Evolutionary conservation across 2,113 vertebrate species (phyloP).

Genomic region (Bolborhynchus lineola): DNA sequence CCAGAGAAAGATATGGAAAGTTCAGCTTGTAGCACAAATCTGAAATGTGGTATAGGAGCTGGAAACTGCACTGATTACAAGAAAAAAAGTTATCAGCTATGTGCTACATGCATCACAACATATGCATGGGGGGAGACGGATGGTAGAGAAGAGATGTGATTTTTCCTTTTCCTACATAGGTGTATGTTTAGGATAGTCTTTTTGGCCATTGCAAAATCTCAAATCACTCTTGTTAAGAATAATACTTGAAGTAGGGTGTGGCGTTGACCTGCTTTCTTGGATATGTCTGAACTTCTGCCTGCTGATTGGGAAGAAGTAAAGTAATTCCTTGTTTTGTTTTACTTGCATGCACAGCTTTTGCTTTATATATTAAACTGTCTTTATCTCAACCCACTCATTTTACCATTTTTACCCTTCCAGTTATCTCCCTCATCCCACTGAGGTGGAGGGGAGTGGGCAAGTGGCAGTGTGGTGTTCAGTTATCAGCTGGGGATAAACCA

Average conservation of each 20-base stretch:
- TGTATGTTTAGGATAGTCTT: background rate
- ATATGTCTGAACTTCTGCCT: background rate
- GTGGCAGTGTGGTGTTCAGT: background rate
- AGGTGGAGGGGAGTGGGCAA: background rate
- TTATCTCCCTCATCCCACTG: background rate
- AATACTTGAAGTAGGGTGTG: background rate
- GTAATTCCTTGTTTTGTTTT: background rate
- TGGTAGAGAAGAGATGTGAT: background rate
- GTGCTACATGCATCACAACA: background rate
- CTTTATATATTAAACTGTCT: background rate
- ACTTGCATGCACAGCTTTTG: background rate
- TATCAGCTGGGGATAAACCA: background rate
- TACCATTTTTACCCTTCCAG: background rate
- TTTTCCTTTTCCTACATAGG: background rate
- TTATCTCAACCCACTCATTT: background rate
- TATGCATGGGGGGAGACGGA: accelerated
- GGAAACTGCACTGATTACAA: background rate
- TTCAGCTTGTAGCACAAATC: background rate
- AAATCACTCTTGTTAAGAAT: background rate
- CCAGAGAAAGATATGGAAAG: background rate
- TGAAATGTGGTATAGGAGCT: background rate
- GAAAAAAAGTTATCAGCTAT: background rate
- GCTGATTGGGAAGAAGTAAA: background rate
- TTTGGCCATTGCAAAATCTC: background rate
- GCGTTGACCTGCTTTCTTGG: background rate